These are phyloP conservation scores for Syngnathus scovelli DNA, from an alignment of 2,113 vertebrate genomes.

Conservation along the genomic window DNA sequence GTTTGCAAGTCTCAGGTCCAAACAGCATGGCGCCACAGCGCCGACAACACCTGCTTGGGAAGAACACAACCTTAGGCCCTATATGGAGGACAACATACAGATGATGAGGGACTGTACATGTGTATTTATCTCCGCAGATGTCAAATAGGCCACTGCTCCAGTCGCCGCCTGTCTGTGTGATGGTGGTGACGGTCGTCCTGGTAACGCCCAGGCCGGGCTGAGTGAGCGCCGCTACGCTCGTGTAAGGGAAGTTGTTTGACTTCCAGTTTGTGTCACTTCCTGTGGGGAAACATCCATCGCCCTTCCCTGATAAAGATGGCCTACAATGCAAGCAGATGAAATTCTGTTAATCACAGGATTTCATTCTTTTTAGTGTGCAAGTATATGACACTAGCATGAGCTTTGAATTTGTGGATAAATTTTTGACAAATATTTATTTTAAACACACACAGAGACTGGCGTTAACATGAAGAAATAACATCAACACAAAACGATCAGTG, in stretches of 20 bases:
- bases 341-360: too few relatives aligned
- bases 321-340: conserved; percentile 17
- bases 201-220: conserved; percentile 70
- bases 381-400: too few relatives aligned
- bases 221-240: conserved; percentile 45
- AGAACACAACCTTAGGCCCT: not conserved
- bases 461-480: too few relatives aligned
- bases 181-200: conserved; percentile 67
- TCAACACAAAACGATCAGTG: too few relatives aligned
- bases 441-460: too few relatives aligned
- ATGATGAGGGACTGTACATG: conserved; percentile 56
- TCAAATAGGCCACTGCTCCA: conserved; percentile 75
- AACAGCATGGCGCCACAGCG: conserved; percentile 66
- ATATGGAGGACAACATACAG: not conserved
- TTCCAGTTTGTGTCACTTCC: conserved; percentile 24
- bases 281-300: conserved; percentile 5
- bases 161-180: conserved; percentile 71
- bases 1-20: conserved; percentile 77
- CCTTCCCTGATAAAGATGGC: conserved; percentile 19
- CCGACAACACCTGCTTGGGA: conserved; percentile 70
- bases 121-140: conserved; percentile 64
- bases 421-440: too few relatives aligned
- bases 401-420: too few relatives aligned
- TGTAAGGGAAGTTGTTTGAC: conserved; percentile 3
- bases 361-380: too few relatives aligned